Base-by-base conservation (phyloP, 1,140 invertebrate species). In the Caenorhabditis elegans region DNA sequence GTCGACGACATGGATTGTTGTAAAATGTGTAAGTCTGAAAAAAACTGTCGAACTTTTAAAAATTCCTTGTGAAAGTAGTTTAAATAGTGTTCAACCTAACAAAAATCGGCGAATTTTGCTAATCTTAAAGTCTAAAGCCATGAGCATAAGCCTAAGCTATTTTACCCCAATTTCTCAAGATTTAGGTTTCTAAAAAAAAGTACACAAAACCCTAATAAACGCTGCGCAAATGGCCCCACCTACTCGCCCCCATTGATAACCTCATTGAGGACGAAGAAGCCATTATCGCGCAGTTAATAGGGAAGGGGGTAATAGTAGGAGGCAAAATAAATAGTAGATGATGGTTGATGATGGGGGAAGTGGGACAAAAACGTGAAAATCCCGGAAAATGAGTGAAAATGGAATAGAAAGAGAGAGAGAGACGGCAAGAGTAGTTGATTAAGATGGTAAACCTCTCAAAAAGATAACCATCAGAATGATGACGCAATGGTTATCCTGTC, bases 221-320 rank as follows among this genome's bases (percentile, higher is more conserved):
- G 34, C 34, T 17, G 8, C 36, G 34, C 34, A n/a, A 70, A 36
- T 39, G 22, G 39, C 34, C 60, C 60, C 19, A 70, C 26, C 51
- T 15, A 43, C 15, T 43, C 39, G 39, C 5, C 51, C 53, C 26
- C 53, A 60, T 43, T 43, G 60, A 70, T 70, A 70, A 70, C 60
- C 60, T 70, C 60, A 17, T 70, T 70, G 76, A 22, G 28, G n/a
- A 76, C n/a, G 46, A n/a, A 77, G 76, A 77, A 77, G 76, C 46
- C 46, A 77, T 49, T 31, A 77, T 48, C 43, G 76, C 28, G 31
- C 6, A 28, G 76, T 77, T 49, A 49, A 51, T 77, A 28, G 70
- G 36, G n/a, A n/a, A 53, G 5, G 6, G 51, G 51, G n/a, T 5
- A 53, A 17, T 19, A 53, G n/a, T 19, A 53, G 31, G 28, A 22